phyloP scores from a whole-genome alignment of 1,140 invertebrate species.

The Sesamia nonagrioides region DNA sequence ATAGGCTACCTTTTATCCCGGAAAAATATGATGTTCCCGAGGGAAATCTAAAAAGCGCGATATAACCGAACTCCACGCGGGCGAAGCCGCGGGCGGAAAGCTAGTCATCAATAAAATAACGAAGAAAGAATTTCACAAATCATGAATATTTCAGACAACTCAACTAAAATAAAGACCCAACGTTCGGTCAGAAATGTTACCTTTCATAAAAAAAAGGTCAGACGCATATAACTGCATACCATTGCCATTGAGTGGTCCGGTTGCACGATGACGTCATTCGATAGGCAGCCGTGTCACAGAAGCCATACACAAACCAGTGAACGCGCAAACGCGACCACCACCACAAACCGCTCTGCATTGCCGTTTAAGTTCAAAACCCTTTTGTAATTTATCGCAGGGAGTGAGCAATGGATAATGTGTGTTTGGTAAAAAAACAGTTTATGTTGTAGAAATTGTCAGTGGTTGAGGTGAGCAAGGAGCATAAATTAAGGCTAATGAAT shows the following conservation, averaged over 20 bases:
- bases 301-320: slow-evolving; percentile 69
- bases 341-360: slow-evolving; percentile 67
- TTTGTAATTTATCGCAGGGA: slow-evolving; percentile 60
- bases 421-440: slow-evolving; percentile 50
- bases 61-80: too few species aligned
- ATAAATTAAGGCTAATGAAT: slow-evolving; percentile 87
- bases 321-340: slow-evolving; percentile 54
- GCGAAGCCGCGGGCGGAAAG: too few species aligned
- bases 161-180: background rate
- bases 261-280: slow-evolving; percentile 77
- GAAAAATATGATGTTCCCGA: too few species aligned
- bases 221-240: slow-evolving; percentile 53
- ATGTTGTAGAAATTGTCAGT: slow-evolving; percentile 63
- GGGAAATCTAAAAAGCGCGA: too few species aligned
- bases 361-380: slow-evolving; percentile 61
- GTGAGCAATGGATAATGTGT: slow-evolving; percentile 52
- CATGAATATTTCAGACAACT: background rate
- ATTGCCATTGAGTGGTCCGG: slow-evolving; percentile 65
- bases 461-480: slow-evolving; percentile 77
- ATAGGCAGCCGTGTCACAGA: slow-evolving; percentile 78
- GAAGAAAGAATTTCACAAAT: background rate
- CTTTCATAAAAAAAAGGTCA: slow-evolving; percentile 46
- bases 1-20: too few species aligned
- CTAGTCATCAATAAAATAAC: too few species aligned
- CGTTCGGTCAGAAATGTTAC: slow-evolving; percentile 31